Evolutionary conservation across 1,140 invertebrate genomes (phyloP).

Genomic region (Panagrolaimus sp.): DNA sequence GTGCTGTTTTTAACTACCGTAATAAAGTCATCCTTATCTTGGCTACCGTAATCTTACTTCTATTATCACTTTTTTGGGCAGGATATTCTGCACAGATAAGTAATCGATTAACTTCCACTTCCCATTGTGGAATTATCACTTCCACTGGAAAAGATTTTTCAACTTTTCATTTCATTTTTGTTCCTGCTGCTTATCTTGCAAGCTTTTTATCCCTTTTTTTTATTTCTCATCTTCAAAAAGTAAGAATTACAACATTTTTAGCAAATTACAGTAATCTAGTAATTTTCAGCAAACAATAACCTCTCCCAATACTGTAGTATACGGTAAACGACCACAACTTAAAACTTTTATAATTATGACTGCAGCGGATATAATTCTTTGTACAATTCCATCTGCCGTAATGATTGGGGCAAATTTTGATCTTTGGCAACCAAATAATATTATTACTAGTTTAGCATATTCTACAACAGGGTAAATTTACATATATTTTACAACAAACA

Average conservation of each 20-base stretch:
- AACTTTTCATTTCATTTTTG: conserved; percentile 23
- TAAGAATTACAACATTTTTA: not conserved
- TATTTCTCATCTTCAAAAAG: conserved; percentile 11
- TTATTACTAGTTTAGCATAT: not conserved
- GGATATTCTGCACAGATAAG: not conserved
- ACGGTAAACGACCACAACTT: conserved; percentile 7
- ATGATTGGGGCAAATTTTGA: conserved; percentile 12
- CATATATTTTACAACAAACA: not conserved
- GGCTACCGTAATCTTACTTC: not conserved
- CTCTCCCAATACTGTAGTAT: not conserved
- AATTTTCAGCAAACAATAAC: conserved; percentile 7
- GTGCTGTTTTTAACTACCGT: not conserved
- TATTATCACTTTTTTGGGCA: conserved; percentile 18
- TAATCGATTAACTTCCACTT: not conserved
- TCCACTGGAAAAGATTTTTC: conserved; percentile 14
- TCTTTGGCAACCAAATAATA: not conserved
- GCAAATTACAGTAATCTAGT: not conserved
- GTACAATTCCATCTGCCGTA: conserved; percentile 24
- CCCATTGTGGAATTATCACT: conserved; percentile 21
- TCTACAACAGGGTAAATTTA: not conserved
- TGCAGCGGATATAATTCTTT: conserved; percentile 17
- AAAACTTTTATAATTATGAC: conserved; percentile 26
- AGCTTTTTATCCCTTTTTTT: conserved; percentile 6
- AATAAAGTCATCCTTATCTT: not conserved
- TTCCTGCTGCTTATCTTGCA: conserved; percentile 17